Evolutionary conservation across 2,113 vertebrate species (phyloP), one percentile per base, ranked within the genome.

Genomic region (Poecilia latipinna): DNA sequence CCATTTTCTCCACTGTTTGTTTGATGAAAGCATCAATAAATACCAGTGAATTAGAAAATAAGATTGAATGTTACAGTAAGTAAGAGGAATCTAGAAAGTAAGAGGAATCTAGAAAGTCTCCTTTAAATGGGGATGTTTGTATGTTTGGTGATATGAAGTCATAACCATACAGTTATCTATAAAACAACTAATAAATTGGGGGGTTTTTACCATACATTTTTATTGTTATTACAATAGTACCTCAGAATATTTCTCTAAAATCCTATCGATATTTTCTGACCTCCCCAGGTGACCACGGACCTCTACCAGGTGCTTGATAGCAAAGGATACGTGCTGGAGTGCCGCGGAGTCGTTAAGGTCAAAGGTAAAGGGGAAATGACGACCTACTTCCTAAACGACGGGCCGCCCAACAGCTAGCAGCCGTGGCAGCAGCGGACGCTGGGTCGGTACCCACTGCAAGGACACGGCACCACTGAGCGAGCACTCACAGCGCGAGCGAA

Each of bases 301-400:
- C 92, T 99, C 83, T 91, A 97, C 94, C 96, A 97, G 93, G 96
- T 99, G 90, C 94, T 99, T 87, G 93, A 91, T 12, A 93, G 84
- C 92, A 98, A 96, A 94, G 96, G 96, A 73, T 99, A 99, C 69
- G 93, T 94, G 86, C 86, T 98, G 93, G 96, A 98, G 92, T 97
- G 95, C 70, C 96, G 97, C 17, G 97, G 97, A 15, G 94, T 98
- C 37, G 94, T 98, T 32, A 99, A 99, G 90, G 97, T 99, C 82
- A 99, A 99, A 90, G 97, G 97, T 78, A 99, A 99, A 91, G 97
- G 97, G n/a, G 97, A 98, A 90, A 99, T 98, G 97, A 97, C 96
- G 73, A 99, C 97, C 86, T 99, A 98, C 90, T 99, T 97, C 94
- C 95, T 99, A 92, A 98, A 97, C 10, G 95, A 96, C 0, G 96